These are phyloP conservation scores for Drosophila triauraria DNA, from an alignment of 1,140 invertebrate species.

Conservation along the genomic window DNA sequence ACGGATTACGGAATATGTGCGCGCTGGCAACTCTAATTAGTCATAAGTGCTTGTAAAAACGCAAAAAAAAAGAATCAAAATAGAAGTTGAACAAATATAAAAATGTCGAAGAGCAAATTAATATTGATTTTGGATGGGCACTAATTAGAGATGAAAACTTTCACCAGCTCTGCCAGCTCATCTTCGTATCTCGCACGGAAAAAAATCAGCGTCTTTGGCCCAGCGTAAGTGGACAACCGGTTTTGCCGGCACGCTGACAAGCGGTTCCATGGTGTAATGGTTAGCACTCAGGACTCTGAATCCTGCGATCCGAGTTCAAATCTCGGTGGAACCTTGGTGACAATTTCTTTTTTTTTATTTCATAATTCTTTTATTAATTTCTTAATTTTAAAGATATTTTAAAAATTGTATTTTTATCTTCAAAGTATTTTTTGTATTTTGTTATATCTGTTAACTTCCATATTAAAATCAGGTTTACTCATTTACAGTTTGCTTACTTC, in stretches of 20 bases:
- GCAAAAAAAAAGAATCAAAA: slow-evolving; percentile 61
- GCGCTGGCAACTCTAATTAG: slow-evolving; percentile 70
- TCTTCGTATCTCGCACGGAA: neutral
- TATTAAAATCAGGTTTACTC: too few relatives aligned
- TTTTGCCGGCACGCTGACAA: slow-evolving; percentile 1
- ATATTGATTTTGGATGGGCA: slow-evolving; percentile 10
- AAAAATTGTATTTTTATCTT: too few relatives aligned
- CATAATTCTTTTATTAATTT: too few relatives aligned
- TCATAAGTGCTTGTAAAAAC: slow-evolving; percentile 66
- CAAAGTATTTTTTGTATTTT: too few relatives aligned
- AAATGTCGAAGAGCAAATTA: slow-evolving; percentile 38
- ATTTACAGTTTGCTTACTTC: neutral
- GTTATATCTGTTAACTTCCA: too few relatives aligned
- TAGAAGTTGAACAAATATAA: slow-evolving; percentile 44
- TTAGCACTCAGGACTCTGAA: slow-evolving; percentile 96
- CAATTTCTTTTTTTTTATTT: neutral
- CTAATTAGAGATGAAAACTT: slow-evolving; percentile 7
- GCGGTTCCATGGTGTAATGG: slow-evolving; percentile 92
- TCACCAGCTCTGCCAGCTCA: neutral
- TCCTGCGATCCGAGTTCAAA: slow-evolving; percentile 95
- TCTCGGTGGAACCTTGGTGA: slow-evolving; percentile 87
- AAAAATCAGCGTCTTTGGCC: neutral
- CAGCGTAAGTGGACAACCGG: neutral
- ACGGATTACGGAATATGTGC: slow-evolving; percentile 53
- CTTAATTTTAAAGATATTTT: too few relatives aligned